A percentile compares a stretch with the other conserved stretches of the same genome.
phyloP scores from a whole-genome alignment of 2,113 vertebrate genomes.

The Oncorhynchus keta region DNA sequence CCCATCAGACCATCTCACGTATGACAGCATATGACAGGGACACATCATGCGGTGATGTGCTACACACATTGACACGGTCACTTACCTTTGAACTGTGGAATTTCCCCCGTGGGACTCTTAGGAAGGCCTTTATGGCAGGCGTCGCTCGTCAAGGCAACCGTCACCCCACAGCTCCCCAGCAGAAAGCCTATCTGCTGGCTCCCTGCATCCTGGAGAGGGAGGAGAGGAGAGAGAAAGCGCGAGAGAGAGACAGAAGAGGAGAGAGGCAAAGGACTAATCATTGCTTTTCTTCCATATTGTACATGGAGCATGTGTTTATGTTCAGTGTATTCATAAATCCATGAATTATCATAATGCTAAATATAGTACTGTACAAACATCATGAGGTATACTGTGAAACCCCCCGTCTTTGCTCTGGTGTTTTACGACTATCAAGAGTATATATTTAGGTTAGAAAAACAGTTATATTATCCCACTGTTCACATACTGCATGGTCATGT shows the following conservation, averaged over 20 bases:
- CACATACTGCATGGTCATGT: not conserved
- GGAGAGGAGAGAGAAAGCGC: not conserved
- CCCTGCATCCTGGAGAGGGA: conserved; percentile 83
- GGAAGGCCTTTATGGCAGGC: conserved; percentile 96
- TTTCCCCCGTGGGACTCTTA: conserved; percentile 93
- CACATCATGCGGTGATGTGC: not conserved
- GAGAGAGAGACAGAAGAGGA: no score
- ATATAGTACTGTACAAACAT: not conserved
- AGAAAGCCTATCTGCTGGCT: conserved; percentile 96
- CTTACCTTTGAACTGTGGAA: conserved; percentile 92
- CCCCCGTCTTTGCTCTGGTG: not conserved
- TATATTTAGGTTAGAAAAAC: not conserved
- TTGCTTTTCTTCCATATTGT: not conserved
- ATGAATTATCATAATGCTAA: not conserved
- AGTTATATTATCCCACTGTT: not conserved
- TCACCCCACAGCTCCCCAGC: conserved; percentile 92
- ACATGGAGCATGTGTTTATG: not conserved
- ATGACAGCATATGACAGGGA: not conserved
- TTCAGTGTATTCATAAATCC: not conserved
- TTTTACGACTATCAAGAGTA: not conserved
- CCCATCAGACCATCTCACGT: not conserved
- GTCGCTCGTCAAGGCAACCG: conserved; percentile 90
- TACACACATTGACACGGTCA: not conserved
- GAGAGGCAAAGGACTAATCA: not conserved
- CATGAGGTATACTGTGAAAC: not conserved